Evolutionary conservation across 2,888 invertebrate species (phyloP), one percentile per base, ranked within the genome.

Genomic region (Criorhina ranunculi): DNA sequence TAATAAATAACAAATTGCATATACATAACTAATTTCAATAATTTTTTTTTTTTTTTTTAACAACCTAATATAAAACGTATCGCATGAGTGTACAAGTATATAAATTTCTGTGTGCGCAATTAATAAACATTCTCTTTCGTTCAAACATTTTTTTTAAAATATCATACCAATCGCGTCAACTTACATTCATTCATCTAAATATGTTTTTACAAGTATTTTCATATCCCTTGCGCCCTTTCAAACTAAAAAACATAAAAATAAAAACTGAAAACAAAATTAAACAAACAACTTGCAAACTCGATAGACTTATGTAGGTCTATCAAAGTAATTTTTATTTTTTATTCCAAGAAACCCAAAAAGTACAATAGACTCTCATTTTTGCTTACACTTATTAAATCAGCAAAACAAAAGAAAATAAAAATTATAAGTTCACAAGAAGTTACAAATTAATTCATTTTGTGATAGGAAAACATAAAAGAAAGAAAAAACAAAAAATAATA

Each of bases 151-250:
- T 35, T 19, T 49, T 31, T 44, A 42, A 67, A 46, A 66, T 40
- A 7, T 40, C 70, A 53, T 64, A 37, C 55, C 46, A 79, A 83
- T 51, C 73, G 59, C 67, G 57, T 44, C 35, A 49, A 40, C 69
- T 75, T 70, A 40, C 83, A 83, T 73, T 75, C 62, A 69, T 64
- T 49, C 75, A 69, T 49, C 49, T 49, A 60, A 59, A 57, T 67
- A 67, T 67, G 2, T 15, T 59, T 70, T 57, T 31, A 53, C 62
- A 72, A 17, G 59, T 49, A 66, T 46, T 64, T 24, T 40, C 17
- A 49, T 64, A 78, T 70, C 19, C 85, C 85, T 80, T 85, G 85
- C 85, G 85, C 85, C 85, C 85, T n/a, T 19, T 64, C 0, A 31
- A 75, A 79, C 40, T 12, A 15, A 78, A 79, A 42, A 46, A 37